phyloP scores from a whole-genome alignment of 1,140 invertebrate species.

The Magallana ariakensis region DNA sequence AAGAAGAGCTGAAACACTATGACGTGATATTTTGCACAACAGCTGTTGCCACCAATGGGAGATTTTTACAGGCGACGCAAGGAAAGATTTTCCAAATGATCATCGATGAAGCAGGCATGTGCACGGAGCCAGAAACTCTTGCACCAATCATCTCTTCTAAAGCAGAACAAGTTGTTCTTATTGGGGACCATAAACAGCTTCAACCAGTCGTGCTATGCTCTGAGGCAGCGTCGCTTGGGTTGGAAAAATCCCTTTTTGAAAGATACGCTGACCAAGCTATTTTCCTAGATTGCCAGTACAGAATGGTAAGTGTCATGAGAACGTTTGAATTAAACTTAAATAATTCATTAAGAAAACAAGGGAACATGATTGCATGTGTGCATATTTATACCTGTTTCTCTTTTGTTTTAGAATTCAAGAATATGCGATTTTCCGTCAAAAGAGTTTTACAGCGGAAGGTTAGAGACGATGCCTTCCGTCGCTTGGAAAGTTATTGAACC shows the following conservation, averaged over 20 bases:
- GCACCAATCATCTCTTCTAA: slow-evolving; percentile 64
- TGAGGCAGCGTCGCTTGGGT: slow-evolving; percentile 65
- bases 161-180: slow-evolving; percentile 71
- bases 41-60: slow-evolving; percentile 53
- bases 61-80: slow-evolving; percentile 42
- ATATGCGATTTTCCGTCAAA: slow-evolving; percentile 72
- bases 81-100: slow-evolving; percentile 59
- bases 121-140: slow-evolving; percentile 71
- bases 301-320: slow-evolving; percentile 68
- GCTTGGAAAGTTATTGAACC: slow-evolving; percentile 7
- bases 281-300: slow-evolving; percentile 69
- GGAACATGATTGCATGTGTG: not conserved
- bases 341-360: too few relatives aligned
- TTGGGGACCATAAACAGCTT: slow-evolving; percentile 75
- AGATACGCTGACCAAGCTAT: slow-evolving; percentile 58
- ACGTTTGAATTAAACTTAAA: not conserved
- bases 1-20: slow-evolving; percentile 56
- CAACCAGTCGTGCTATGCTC: slow-evolving; percentile 67
- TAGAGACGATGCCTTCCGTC: slow-evolving; percentile 50
- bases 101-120: slow-evolving; percentile 74
- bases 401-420: slow-evolving; percentile 63
- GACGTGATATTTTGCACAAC: slow-evolving; percentile 66
- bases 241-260: slow-evolving; percentile 73
- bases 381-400: not conserved
- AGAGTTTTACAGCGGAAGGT: slow-evolving; percentile 66